These are phyloP conservation scores for Eulacestoma nigropectus DNA, from an alignment of 2,113 vertebrate genomes.

Conservation along the genomic window DNA sequence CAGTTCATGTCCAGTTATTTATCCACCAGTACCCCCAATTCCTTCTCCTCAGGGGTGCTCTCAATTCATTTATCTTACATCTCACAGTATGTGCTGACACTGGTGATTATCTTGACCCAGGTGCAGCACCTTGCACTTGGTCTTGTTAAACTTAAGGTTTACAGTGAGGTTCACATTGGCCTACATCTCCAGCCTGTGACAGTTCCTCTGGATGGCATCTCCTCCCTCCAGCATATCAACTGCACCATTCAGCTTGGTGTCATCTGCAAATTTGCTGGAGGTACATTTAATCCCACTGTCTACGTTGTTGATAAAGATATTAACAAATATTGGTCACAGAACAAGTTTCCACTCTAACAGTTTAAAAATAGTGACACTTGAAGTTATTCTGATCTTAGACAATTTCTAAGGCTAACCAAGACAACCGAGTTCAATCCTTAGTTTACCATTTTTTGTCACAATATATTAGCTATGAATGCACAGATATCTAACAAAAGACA, in stretches of 20 bases:
- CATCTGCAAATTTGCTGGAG: background rate
- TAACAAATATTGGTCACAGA: background rate
- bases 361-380: background rate
- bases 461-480: background rate
- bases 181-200: background rate
- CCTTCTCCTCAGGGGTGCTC: background rate
- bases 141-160: background rate
- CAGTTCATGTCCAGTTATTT: background rate
- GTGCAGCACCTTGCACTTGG: background rate
- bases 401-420: background rate
- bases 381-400: background rate
- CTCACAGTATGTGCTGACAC: background rate
- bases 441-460: background rate
- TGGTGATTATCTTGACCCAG: background rate
- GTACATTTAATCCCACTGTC: background rate
- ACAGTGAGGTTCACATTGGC: rapidly evolving
- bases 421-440: background rate
- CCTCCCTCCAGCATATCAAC: background rate
- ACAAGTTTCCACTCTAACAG: background rate
- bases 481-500: background rate
- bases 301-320: background rate
- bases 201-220: background rate
- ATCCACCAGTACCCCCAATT: background rate
- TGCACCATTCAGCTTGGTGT: background rate
- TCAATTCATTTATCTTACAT: background rate